Evolutionary conservation across 1,140 invertebrate genomes (phyloP).

Genomic region (Olivierus martensii): DNA sequence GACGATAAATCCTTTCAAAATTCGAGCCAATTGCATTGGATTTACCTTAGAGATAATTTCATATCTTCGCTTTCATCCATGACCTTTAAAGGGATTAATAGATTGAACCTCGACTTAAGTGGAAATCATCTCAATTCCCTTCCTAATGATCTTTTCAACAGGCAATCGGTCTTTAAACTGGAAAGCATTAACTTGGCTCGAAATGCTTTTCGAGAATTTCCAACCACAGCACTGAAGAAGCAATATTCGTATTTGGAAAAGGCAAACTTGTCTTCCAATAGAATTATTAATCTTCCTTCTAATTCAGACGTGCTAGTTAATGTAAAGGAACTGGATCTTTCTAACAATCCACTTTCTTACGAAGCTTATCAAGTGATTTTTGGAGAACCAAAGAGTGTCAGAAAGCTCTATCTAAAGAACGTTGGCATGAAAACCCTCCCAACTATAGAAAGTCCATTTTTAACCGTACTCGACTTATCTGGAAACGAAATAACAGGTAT

Average conservation of each 20-base stretch:
- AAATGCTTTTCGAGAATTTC: slow-evolving; percentile 63
- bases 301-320: slow-evolving; percentile 75
- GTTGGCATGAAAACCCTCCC: slow-evolving; percentile 47
- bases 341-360: slow-evolving; percentile 61
- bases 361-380: slow-evolving; percentile 58
- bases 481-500: slow-evolving; percentile 54
- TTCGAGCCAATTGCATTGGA: slow-evolving; percentile 64
- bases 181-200: slow-evolving; percentile 62
- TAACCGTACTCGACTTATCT: slow-evolving; percentile 65
- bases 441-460: slow-evolving; percentile 66
- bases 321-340: slow-evolving; percentile 71
- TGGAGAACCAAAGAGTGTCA: slow-evolving; percentile 72
- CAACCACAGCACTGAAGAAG: slow-evolving; percentile 56
- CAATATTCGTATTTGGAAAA: slow-evolving; percentile 65
- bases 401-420: slow-evolving; percentile 61
- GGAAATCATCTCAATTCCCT: slow-evolving; percentile 57
- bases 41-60: slow-evolving; percentile 60
- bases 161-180: slow-evolving; percentile 55
- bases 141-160: slow-evolving; percentile 69
- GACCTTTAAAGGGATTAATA: slow-evolving; percentile 62
- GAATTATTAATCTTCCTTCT: slow-evolving; percentile 56
- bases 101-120: slow-evolving; percentile 59
- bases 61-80: slow-evolving; percentile 59
- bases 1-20: slow-evolving; percentile 79
- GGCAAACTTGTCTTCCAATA: slow-evolving; percentile 63